Base-by-base conservation (phyloP, 2,888 invertebrate species). In the Conomelus anceps region DNA sequence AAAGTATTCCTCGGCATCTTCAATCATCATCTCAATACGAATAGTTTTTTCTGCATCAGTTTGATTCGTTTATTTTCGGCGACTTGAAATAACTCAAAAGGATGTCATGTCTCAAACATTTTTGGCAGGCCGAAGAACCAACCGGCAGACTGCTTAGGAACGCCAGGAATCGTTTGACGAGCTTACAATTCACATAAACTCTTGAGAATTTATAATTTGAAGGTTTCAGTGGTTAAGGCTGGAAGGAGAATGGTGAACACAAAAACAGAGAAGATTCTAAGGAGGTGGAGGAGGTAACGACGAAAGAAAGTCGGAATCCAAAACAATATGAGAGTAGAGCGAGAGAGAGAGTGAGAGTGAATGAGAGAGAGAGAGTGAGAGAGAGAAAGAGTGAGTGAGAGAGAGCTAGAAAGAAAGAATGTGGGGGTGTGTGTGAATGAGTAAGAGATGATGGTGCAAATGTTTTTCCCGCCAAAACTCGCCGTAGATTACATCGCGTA, bases 41-140 rank as follows among this genome's bases (percentile, higher is more conserved):
- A n/a, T n/a, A n/a, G 13, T 63, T 63, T 63, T 63, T 63, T 63
- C 26, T 26, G 26, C 4, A 26, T 26, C 26, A 11, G n/a, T n/a
- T 1, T 1, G 63, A 3, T 7, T 63, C 63, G 63, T 63, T 63
- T 63, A 63, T 63, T 63, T 63, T 63, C 63, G 63, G 63, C 63
- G 26, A 26, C 91, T 90, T 89, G 41, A 90, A 91, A 91, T 90
- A 90, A 90, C 90, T 90, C 89, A 90, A 90, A 90, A 90, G 90
- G 90, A 89, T 90, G 90, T 90, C 91, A 90, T 90, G 90, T 89
- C 89, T 89, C 89, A 88, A 87, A 88, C 88, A 89, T 89, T 89
- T 84, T 63, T 63, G 63, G 63, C n/a, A 63, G 89, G 63, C 63
- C 63, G n/a, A 11, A 26, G 26, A 26, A 7, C 6, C 26, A 63